A percentile compares a stretch with the other conserved stretches of the same genome.
phyloP scores from a whole-genome alignment of 2,797 vertebrate genomes.

The Galago senegalensis region DNA sequence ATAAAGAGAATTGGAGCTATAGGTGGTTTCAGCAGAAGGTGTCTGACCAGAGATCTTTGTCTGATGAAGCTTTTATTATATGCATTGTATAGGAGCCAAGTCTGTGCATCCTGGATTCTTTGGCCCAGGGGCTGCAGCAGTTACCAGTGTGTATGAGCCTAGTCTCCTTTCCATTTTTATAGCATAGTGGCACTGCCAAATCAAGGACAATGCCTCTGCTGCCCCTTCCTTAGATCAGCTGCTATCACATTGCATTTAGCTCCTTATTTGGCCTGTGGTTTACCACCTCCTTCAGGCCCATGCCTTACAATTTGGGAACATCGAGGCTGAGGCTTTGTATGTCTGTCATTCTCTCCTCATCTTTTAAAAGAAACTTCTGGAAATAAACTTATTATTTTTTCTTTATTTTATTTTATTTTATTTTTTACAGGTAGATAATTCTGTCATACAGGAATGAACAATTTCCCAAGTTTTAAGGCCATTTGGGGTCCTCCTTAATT shows the following conservation, averaged over 20 bases:
- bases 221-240: background rate
- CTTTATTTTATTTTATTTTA: background rate
- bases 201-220: background rate
- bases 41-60: background rate
- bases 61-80: background rate
- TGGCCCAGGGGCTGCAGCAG: background rate
- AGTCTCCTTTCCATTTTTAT: background rate
- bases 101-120: background rate
- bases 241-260: background rate
- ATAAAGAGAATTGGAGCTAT: background rate
- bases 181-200: background rate
- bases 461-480: background rate
- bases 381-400: background rate
- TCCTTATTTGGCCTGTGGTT: background rate
- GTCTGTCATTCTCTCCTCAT: background rate
- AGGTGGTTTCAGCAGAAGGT: background rate
- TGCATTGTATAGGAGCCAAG: background rate
- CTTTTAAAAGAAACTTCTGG: background rate
- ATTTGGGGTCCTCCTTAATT: background rate
- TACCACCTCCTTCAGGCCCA: background rate
- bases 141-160: background rate
- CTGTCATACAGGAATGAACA: background rate
- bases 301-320: background rate
- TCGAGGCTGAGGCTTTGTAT: background rate
- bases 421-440: background rate